Evolutionary conservation across 2,888 invertebrate genomes (phyloP).

Genomic region (Drosophila anomalata): DNA sequence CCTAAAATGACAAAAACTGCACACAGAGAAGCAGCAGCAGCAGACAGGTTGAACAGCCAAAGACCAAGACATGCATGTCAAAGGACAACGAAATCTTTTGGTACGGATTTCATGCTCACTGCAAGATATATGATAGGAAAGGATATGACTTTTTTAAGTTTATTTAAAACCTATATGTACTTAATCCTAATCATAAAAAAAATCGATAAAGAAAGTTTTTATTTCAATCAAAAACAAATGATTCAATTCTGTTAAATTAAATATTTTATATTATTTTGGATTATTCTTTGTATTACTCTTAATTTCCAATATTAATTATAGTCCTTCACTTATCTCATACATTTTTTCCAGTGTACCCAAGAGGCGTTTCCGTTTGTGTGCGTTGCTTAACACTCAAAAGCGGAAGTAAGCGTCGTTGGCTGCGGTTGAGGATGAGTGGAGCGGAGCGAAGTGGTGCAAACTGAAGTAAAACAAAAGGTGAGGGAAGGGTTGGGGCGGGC

Average conservation of each 20-base stretch:
- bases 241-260: too few relatives aligned
- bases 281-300: too few relatives aligned
- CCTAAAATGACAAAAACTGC: conserved; percentile 67
- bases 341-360: conserved; percentile 11
- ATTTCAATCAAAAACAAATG: too few relatives aligned
- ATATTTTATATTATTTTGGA: too few relatives aligned
- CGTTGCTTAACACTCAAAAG: conserved; percentile 76
- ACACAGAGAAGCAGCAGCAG: conserved; percentile 49
- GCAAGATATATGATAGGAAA: neutral
- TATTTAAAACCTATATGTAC: too few relatives aligned
- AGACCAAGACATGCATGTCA: conserved; percentile 76
- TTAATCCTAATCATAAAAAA: too few relatives aligned
- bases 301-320: too few relatives aligned
- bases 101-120: conserved; percentile 14
- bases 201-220: too few relatives aligned
- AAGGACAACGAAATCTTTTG: conserved; percentile 59
- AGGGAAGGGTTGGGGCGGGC: conserved; percentile 22
- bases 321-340: too few relatives aligned
- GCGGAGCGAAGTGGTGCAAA: conserved; percentile 12
- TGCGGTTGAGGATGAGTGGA: conserved; percentile 55
- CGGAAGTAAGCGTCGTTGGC: conserved; percentile 75
- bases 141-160: too few relatives aligned
- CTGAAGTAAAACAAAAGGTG: neutral
- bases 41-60: conserved; percentile 44
- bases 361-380: conserved; percentile 37